Percentiles rank a stretch among this genome's conserved stretches.
phyloP scores from a whole-genome alignment of 1,140 invertebrate species.

The Zaprionus tsacasi region DNA sequence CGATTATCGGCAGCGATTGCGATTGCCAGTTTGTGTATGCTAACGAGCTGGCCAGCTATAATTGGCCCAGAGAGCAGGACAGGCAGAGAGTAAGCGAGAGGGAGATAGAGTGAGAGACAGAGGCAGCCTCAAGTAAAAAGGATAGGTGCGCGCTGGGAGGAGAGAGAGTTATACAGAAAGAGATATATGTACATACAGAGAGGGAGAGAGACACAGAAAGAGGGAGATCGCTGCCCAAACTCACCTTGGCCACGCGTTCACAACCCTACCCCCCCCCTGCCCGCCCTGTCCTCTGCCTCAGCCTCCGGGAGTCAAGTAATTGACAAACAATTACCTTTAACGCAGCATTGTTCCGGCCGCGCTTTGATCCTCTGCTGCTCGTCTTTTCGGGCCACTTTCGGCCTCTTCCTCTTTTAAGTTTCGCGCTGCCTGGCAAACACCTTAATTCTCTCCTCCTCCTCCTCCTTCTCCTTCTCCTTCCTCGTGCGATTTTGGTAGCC shows the following conservation, averaged over 20 bases:
- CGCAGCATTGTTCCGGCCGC: conserved; percentile 72
- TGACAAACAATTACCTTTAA: conserved; percentile 83
- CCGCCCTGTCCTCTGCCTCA: conserved; percentile 15
- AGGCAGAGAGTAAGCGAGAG: conserved; percentile 4
- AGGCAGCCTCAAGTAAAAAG: background rate
- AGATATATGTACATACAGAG: background rate
- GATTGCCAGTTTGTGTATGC: conserved; percentile 79
- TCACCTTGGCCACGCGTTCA: conserved; percentile 60
- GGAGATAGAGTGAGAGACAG: background rate
- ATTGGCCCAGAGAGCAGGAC: conserved; percentile 57
- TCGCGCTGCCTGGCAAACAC: conserved; percentile 66
- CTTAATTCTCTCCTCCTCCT: conserved; percentile 49
- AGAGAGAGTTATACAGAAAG: background rate
- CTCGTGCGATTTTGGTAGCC: conserved; percentile 65
- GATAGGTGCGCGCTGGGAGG: background rate
- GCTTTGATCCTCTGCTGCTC: conserved; percentile 67
- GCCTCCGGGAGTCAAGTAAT: conserved; percentile 76
- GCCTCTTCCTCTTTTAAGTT: conserved; percentile 75
- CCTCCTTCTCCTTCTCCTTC: too few species aligned
- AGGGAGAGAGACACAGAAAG: background rate
- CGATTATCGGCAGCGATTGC: conserved; percentile 79
- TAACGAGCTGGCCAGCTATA: conserved; percentile 77
- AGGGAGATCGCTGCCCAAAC: background rate
- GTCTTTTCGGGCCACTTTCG: conserved; percentile 34
- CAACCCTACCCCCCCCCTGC: background rate